Evolutionary conservation across 2,888 invertebrate genomes (phyloP).

Genomic region (Noctua janthina): DNA sequence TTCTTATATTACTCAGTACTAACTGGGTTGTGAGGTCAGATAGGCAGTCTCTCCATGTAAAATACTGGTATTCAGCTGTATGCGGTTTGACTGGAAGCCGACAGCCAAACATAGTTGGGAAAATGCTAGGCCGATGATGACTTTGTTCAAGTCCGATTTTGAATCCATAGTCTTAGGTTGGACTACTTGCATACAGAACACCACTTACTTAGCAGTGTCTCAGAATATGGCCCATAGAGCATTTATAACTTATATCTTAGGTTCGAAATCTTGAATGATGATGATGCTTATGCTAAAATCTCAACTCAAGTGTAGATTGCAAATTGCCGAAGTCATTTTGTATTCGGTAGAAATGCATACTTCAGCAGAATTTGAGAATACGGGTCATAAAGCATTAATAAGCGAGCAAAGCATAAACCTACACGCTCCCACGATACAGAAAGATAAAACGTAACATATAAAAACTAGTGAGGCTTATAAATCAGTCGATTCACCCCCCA

Average conservation of each 20-base stretch:
- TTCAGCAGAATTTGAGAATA: too few relatives aligned
- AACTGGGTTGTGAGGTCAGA: background rate
- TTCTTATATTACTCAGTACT: background rate
- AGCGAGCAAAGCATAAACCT: background rate
- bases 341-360: background rate
- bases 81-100: background rate
- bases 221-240: too few relatives aligned
- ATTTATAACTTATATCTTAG: background rate
- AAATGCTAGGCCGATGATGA: background rate
- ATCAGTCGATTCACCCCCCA: constrained; percentile 50
- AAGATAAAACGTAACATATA: constrained; percentile 17
- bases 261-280: background rate
- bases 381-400: background rate
- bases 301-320: background rate
- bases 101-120: background rate
- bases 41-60: background rate
- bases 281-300: background rate
- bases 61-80: background rate
- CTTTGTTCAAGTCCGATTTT: background rate
- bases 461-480: constrained; percentile 42
- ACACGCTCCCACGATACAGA: background rate
- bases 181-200: background rate
- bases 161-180: background rate
- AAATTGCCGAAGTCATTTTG: background rate
- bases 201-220: too few relatives aligned